phyloP scores from a whole-genome alignment of 2,113 vertebrate genomes.

The Lutjanus erythropterus region DNA sequence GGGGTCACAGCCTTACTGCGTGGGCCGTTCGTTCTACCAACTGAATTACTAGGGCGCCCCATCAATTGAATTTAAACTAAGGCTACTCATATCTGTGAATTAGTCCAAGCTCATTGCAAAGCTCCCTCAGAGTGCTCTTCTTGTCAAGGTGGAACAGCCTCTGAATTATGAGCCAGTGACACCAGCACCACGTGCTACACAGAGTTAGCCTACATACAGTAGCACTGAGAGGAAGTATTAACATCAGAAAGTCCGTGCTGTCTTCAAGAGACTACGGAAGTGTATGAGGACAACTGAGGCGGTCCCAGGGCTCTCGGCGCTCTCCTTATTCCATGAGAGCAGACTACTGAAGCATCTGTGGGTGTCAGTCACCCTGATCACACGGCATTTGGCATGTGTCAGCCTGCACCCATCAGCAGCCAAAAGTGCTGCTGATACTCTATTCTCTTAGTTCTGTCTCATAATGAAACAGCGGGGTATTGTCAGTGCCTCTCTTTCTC shows the following conservation, averaged over 20 bases:
- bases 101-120: not conserved
- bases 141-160: not conserved
- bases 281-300: not conserved
- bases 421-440: conserved; percentile 9
- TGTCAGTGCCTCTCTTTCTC: not conserved
- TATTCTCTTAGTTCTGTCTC: conserved; percentile 32
- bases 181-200: not conserved
- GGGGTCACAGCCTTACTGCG: too few species aligned
- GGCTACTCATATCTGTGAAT: too few species aligned
- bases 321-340: conserved; percentile 37
- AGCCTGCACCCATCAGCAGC: conserved; percentile 23
- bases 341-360: conserved; percentile 30
- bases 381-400: conserved; percentile 39
- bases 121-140: not conserved
- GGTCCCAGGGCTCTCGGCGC: conserved; percentile 16
- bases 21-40: too few species aligned
- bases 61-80: too few species aligned
- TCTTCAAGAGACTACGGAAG: not conserved
- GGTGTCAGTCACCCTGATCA: conserved; percentile 41
- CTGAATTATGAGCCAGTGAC: not conserved
- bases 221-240: not conserved
- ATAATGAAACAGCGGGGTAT: conserved; percentile 2
- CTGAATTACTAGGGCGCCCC: too few species aligned
- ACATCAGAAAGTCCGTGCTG: conserved; percentile 1
- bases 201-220: not conserved